These are phyloP conservation scores for Siphlonurus alternatus DNA, from an alignment of 2,888 invertebrate species.

Conservation along the genomic window DNA sequence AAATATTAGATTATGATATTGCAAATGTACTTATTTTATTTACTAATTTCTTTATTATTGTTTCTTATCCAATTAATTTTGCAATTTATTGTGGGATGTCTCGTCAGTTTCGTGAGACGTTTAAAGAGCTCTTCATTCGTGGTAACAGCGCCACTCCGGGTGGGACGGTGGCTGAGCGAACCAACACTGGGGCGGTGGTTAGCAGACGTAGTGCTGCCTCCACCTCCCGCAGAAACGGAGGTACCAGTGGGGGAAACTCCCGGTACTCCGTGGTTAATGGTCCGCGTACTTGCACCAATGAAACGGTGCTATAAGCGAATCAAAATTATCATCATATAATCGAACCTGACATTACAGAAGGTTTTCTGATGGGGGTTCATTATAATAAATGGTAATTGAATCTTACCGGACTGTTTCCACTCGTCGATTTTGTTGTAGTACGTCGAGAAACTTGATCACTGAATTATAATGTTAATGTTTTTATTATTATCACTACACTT, in stretches of 20 bases:
- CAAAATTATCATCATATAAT: background rate
- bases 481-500: too few species aligned
- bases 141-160: background rate
- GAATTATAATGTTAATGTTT: too few species aligned
- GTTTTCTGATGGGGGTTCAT: too few species aligned
- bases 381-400: too few species aligned
- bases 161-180: background rate
- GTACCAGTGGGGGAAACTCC: slow-evolving; percentile 50
- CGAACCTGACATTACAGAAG: too few species aligned
- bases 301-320: slow-evolving; percentile 51
- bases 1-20: slow-evolving; percentile 57
- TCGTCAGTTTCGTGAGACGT: slow-evolving; percentile 82
- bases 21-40: slow-evolving; percentile 62
- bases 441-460: too few species aligned
- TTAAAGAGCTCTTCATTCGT: slow-evolving; percentile 38
- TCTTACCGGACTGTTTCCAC: too few species aligned
- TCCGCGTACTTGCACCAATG: slow-evolving; percentile 59
- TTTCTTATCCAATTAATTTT: slow-evolving; percentile 86
- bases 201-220: slow-evolving; percentile 30
- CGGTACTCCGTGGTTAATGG: slow-evolving; percentile 69
- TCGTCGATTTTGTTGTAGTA: too few species aligned
- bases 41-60: slow-evolving; percentile 80
- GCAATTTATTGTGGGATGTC: slow-evolving; percentile 96
- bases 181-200: background rate
- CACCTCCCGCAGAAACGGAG: slow-evolving; percentile 44